Base-by-base conservation (phyloP, 2,113 vertebrate genomes). In the Pardalotus punctatus region DNA sequence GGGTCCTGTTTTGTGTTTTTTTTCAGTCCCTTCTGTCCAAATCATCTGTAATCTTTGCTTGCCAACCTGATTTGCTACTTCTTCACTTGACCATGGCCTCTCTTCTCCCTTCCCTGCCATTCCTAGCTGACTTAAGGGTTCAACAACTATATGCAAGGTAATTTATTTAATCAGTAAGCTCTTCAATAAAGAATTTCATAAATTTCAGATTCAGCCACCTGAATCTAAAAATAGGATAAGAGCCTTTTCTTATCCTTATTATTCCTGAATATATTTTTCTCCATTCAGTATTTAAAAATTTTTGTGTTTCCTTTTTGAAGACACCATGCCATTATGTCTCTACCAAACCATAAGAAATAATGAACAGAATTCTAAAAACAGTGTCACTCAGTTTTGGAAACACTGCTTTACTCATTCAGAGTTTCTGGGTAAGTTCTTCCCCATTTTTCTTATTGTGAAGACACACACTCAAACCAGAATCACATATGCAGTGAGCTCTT, bases 1-100 rank as follows among this genome's bases (percentile, higher is more conserved):
- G 19, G 5, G 10, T 13, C 6, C 3, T 27, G 4, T 17, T 53
- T 70, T 12, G 1, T 33, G 2, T 7, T 14, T 42, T 42, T 66
- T 80, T 74, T n/a, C 12, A 20, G 2, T 57, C 7, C 61, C 4
- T 84, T 56, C 56, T 45, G 10, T 31, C 8, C 12, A 35, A 72
- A 69, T 35, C 8, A 38, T 45, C 33, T 31, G 14, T 73, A 25
- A 5, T 5, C 10, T 48, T 73, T 77, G 6, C 24, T 91, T 18
- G 3, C 4, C 47, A 70, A 24, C 3, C 3, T 33, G 6, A 6
- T 50, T 64, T 78, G 27, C 21, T 48, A 57, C 17, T 56, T 80
- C 6, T 48, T 79, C 27, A 24, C 12, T 54, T 81, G 31, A 29
- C 5, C 78, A 5, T 45, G 22, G 5, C 6, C 25, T 60, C 11